A percentile compares a stretch with the other conserved stretches of the same genome.
Evolutionary conservation across 2,888 invertebrate species (phyloP).

Genomic region (Lycophotia porphyrea): DNA sequence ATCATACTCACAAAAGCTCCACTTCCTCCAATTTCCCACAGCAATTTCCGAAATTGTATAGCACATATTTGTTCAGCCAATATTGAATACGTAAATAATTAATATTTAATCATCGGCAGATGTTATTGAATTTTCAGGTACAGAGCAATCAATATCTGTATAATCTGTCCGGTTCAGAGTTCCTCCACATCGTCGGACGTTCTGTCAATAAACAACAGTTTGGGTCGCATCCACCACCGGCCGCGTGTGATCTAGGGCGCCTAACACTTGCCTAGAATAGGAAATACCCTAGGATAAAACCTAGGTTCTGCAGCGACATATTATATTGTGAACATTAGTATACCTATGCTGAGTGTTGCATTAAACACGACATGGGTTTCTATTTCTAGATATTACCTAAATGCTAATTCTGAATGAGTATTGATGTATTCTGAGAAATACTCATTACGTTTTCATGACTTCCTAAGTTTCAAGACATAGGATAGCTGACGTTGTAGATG

Average conservation of each 20-base stretch:
- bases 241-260: slow-evolving; percentile 51
- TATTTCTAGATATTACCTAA: slow-evolving; percentile 5
- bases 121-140: slow-evolving; percentile 37
- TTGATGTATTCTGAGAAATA: slow-evolving; percentile 15
- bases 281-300: slow-evolving; percentile 43
- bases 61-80: slow-evolving; percentile 50
- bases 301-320: slow-evolving; percentile 24
- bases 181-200: slow-evolving; percentile 28
- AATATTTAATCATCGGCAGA: slow-evolving; percentile 58
- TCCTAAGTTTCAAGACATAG: background rate
- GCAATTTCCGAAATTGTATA: slow-evolving; percentile 42
- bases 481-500: no score
- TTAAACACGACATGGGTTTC: slow-evolving; percentile 20
- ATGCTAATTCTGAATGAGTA: slow-evolving; percentile 24
- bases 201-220: slow-evolving; percentile 65
- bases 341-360: slow-evolving; percentile 25
- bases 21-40: slow-evolving; percentile 29
- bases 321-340: slow-evolving; percentile 8
- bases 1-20: slow-evolving; percentile 18
- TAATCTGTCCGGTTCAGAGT: slow-evolving; percentile 16
- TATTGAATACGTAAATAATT: slow-evolving; percentile 54
- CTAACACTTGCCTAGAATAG: slow-evolving; percentile 47
- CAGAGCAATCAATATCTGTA: slow-evolving; percentile 38
- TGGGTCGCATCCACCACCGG: slow-evolving; percentile 42
- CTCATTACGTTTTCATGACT: slow-evolving; percentile 3